Conservation (phyloP, 2,888 invertebrate species). For the Sphaeridia pumilis region DNA sequence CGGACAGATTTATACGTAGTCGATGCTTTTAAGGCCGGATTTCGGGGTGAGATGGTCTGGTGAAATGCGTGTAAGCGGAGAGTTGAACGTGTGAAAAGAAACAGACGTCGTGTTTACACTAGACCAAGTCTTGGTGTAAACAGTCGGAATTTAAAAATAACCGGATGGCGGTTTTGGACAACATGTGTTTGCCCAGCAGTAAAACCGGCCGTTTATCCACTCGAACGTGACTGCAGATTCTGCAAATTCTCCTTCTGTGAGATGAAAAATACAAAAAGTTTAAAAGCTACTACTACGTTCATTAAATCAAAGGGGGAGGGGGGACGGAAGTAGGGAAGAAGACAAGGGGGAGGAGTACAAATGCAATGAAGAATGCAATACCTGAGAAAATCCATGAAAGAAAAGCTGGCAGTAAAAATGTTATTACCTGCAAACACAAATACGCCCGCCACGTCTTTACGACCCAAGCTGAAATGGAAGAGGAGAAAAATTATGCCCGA, state of each 20-base stretch:
- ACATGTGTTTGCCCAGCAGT: no score
- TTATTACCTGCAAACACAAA: neutral
- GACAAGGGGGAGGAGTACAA: neutral
- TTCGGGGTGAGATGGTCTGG: neutral
- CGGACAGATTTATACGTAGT: no score
- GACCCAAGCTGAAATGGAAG: neutral
- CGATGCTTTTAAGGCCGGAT: no score
- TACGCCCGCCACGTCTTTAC: neutral
- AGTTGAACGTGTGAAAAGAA: neutral
- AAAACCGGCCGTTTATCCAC: no score
- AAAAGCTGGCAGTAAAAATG: neutral
- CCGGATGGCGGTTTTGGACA: conserved; percentile 2
- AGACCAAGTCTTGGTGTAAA: conserved; percentile 11
- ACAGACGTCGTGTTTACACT: conserved; percentile 11
- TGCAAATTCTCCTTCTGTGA: no score
- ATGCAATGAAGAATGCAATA: neutral
- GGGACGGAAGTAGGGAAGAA: neutral
- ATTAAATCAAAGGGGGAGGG: neutral
- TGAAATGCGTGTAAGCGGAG: neutral
- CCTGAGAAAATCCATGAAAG: neutral
- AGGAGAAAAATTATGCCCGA: neutral
- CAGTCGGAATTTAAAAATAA: conserved; percentile 15
- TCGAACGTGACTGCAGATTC: no score
- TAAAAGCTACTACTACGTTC: no score
- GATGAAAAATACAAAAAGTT: no score